Percentiles rank a stretch among this genome's conserved stretches.
Conservation (phyloP, 2,888 invertebrate species). For the Eilema griseolum region DNA sequence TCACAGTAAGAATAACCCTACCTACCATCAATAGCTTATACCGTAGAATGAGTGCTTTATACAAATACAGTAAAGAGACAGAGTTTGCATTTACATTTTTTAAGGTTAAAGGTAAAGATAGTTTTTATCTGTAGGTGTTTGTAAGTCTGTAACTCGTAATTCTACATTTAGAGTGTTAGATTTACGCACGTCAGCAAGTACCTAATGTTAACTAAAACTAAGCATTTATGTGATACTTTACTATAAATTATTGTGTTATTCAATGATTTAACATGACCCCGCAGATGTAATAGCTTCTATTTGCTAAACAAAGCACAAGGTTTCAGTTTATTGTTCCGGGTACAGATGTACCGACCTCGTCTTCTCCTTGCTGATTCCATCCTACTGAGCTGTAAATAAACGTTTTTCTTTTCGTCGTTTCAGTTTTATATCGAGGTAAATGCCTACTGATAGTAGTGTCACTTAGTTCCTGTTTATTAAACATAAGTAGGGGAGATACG, state of each 20-base stretch:
- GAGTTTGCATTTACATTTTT: slow-evolving; percentile 45
- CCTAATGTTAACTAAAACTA: slow-evolving; percentile 18
- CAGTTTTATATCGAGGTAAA: slow-evolving; percentile 11
- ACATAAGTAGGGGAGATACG: too few relatives aligned
- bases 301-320: slow-evolving; percentile 55
- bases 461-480: slow-evolving; percentile 18
- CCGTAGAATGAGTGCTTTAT: slow-evolving; percentile 37
- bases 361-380: slow-evolving; percentile 38
- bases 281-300: slow-evolving; percentile 45
- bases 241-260: slow-evolving; percentile 39
- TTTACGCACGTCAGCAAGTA: slow-evolving; percentile 19
- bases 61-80: slow-evolving; percentile 48
- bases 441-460: background rate
- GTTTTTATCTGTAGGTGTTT: slow-evolving; percentile 42
- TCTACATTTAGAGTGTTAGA: slow-evolving; percentile 3
- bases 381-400: slow-evolving; percentile 36
- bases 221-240: slow-evolving; percentile 6
- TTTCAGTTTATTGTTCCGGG: slow-evolving; percentile 51
- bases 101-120: slow-evolving; percentile 53
- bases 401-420: slow-evolving; percentile 20
- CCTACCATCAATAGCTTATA: slow-evolving; percentile 40
- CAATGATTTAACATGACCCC: slow-evolving; percentile 46
- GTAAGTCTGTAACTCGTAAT: slow-evolving; percentile 23
- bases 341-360: slow-evolving; percentile 44
- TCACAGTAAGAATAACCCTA: slow-evolving; percentile 41